Evolutionary conservation across 2,888 invertebrate genomes (phyloP), one percentile per base, ranked within the genome.

Genomic region (Acanthopleura granulata): DNA sequence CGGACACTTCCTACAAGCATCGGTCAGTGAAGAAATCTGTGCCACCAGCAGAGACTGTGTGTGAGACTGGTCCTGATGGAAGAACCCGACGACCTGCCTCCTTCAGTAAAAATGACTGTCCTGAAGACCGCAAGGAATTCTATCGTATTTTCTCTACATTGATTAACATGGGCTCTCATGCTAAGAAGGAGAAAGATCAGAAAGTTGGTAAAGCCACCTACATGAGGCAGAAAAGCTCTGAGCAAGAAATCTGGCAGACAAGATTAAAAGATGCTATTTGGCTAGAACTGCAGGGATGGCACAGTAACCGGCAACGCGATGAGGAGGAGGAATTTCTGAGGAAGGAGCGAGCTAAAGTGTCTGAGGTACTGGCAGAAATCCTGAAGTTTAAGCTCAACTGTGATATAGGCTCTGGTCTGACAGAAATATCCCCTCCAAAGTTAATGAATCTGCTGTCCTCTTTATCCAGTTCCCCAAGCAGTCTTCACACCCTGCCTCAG

Each of bases 221-320:
- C 62, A 83, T 82, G 30, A 78, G 87, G 74, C 91, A 89, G 84
- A 87, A 85, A 87, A 95, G 95, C 83, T 93, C 94, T 80, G 96
- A 97, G 89, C 96, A 97, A 88, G 94, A 95, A 78, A 92, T 95
- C 66, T 97, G 95, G 95, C 96, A 96, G 91, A 96, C 95, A 82
- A 95, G 96, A 91, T 91, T 96, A 72, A 96, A 96, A 90, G 97
- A 97, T 91, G 92, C 96, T 82, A 95, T 97, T 83, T 97, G 97
- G 97, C 91, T 97, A 83, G 97, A 97, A 91, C 91, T 97, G 78
- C 95, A 95, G 90, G 97, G 97, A 0, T 94, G 94, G 92, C 74
- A 85, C 93, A 80, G 80, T 77, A 80, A 81, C 25, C 62, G 95
- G 71, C 93, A 93, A 0, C 92, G 94, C 25, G 93, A 94, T 73